Conservation (phyloP, 2,113 vertebrate genomes). For the Erythrocebus patas region DNA sequence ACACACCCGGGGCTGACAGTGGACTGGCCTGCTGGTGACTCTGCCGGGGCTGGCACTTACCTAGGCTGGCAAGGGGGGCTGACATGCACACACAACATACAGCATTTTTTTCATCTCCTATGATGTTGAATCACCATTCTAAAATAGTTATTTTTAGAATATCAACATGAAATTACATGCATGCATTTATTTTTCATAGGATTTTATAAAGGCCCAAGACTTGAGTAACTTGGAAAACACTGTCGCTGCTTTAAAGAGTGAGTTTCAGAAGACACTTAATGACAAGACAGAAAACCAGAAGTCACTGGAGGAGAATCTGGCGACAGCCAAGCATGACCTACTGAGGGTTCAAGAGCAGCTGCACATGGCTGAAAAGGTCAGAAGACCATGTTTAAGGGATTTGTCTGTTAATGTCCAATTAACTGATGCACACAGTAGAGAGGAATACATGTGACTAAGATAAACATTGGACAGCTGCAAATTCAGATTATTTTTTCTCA, state of each 20-base stretch:
- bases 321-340: slow-evolving; percentile 92
- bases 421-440: neutral
- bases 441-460: neutral
- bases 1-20: neutral
- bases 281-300: slow-evolving; percentile 89
- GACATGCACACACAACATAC: fast-evolving
- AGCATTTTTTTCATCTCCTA: too few species aligned
- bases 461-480: neutral
- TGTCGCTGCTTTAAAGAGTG: slow-evolving; percentile 88
- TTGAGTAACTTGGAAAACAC: slow-evolving; percentile 90
- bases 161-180: neutral
- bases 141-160: neutral
- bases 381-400: neutral
- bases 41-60: fast-evolving
- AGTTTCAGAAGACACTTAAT: slow-evolving; percentile 91
- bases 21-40: neutral
- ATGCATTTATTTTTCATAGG: slow-evolving; percentile 69
- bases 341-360: slow-evolving; percentile 94
- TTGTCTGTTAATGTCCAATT: neutral
- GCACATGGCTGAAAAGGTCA: slow-evolving; percentile 93
- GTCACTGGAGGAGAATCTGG: slow-evolving; percentile 91
- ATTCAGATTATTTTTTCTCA: neutral
- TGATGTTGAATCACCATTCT: neutral
- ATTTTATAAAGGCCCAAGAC: slow-evolving; percentile 84
- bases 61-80: neutral